Base-by-base conservation (phyloP, 2,888 invertebrate species). In the Lysandra bellargus region DNA sequence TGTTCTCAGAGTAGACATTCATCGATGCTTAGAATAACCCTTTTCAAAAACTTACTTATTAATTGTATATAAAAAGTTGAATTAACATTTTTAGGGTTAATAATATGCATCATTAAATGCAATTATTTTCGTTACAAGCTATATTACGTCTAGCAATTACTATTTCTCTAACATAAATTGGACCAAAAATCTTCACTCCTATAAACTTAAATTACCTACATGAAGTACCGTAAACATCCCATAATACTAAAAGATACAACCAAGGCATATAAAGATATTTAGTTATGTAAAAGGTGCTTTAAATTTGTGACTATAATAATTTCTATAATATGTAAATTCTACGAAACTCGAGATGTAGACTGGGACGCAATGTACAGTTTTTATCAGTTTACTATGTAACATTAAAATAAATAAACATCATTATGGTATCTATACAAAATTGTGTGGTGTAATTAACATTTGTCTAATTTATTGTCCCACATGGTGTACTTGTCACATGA, bases 141-240 rank as follows among this genome's bases (percentile, higher is more conserved):
- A 80, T 79, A 60, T 78, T 78, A 78, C 75, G 79, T 76, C 81
- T 82, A 81, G 77, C 60, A 79, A 86, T 83, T 83, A 84, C 85
- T 86, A 87, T 84, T 64, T 57, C 17, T 84, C 89, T 91, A 92
- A 89, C 85, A 85, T 88, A 89, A 89, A 90, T 91, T 90, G 91
- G 91, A 91, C 91, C 92, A 83, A 86, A 57, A 83, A 86, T 85
- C 84, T 85, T 85, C 83, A 83, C 83, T 83, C 84, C 84, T 85
- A 83, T 82, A 83, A 81, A 84, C 85, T 85, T 86, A 85, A 86
- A 60, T 30, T 85, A 83, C 85, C 85, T 83, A 84, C 85, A 85
- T 86, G 86, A 84, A 84, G 85, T 85, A 85, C 85, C 85, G 80
- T 83, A 81, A 72, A 80, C 82, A 83, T 83, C 86, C 84, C 80